phyloP scores from a whole-genome alignment of 2,113 vertebrate species.

The Notothenia coriiceps region DNA sequence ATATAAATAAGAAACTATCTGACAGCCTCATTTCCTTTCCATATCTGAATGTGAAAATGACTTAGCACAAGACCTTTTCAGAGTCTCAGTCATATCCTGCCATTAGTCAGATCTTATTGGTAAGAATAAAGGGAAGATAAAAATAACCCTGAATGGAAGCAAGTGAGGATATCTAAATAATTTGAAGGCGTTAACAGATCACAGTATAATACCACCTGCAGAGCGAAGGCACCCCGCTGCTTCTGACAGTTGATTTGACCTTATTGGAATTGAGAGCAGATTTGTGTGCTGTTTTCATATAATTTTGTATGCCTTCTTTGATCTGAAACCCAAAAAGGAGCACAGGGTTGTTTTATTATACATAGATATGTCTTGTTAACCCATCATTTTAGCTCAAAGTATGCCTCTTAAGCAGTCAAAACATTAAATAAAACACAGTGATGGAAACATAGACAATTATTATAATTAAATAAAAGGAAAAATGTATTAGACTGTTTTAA shows the following conservation, averaged over 20 bases:
- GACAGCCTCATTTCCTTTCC: conserved; percentile 1
- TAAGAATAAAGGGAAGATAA: not conserved
- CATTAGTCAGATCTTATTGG: conserved; percentile 15
- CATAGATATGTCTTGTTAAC: conserved; percentile 38
- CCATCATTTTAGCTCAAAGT: conserved; percentile 54
- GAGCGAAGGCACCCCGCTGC: conserved; percentile 3
- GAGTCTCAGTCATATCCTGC: conserved; percentile 13
- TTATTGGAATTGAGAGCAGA: conserved; percentile 22
- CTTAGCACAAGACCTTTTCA: conserved; percentile 16
- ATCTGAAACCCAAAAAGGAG: conserved; percentile 50
- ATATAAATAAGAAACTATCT: not conserved
- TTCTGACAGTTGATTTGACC: conserved; percentile 36
- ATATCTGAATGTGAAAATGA: not conserved
- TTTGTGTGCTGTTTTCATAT: conserved; percentile 9
- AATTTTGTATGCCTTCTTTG: conserved; percentile 56
- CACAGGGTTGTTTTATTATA: conserved; percentile 47
- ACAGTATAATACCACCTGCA: conserved; percentile 31
- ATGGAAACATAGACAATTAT: not conserved
- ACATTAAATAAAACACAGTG: conserved; percentile 11
- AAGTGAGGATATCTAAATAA: conserved; percentile 22
- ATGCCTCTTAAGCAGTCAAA: conserved; percentile 10
- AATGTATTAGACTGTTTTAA: not conserved
- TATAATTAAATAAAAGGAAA: not conserved
- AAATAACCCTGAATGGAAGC: conserved; percentile 17
- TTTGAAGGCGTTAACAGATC: conserved; percentile 32